A percentile compares a stretch with the other conserved stretches of the same genome.
These are phyloP conservation scores for Pyrocephalus nanus DNA, from an alignment of 2,797 vertebrate species.

Conservation along the genomic window DNA sequence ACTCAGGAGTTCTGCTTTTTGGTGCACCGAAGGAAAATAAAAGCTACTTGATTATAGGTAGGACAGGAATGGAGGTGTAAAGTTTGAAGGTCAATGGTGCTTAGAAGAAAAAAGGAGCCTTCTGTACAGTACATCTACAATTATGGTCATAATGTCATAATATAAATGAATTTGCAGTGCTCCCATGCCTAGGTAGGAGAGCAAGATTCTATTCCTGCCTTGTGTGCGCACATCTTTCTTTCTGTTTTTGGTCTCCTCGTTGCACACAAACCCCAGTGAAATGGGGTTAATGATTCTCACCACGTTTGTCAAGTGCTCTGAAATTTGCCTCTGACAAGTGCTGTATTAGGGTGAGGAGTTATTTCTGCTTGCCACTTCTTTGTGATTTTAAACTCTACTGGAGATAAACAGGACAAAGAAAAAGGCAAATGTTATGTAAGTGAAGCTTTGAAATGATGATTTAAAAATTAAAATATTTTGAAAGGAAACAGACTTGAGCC, in stretches of 20 bases:
- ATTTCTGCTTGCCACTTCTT: background rate
- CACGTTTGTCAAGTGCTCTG: background rate
- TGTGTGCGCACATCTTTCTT: accelerated
- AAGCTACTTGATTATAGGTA: background rate
- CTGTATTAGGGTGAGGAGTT: background rate
- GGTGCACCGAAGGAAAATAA: background rate
- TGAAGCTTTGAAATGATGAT: background rate
- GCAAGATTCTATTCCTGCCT: background rate
- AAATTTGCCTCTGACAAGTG: background rate
- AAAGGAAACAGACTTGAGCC: background rate
- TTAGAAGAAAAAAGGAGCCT: background rate
- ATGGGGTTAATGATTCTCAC: background rate
- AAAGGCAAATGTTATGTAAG: background rate
- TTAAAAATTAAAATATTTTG: background rate
- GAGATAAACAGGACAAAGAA: background rate
- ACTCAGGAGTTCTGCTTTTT: background rate
- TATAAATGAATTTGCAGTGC: background rate
- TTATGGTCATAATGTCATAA: background rate
- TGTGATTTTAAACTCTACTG: background rate
- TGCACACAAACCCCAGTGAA: background rate
- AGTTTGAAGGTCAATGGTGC: background rate
- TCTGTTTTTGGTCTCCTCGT: background rate
- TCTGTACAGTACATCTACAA: background rate
- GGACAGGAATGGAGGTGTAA: background rate
- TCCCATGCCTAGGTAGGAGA: background rate